Evolutionary conservation across 2,888 invertebrate genomes (phyloP), one percentile per base, ranked within the genome.

Genomic region (Gari tellinella): DNA sequence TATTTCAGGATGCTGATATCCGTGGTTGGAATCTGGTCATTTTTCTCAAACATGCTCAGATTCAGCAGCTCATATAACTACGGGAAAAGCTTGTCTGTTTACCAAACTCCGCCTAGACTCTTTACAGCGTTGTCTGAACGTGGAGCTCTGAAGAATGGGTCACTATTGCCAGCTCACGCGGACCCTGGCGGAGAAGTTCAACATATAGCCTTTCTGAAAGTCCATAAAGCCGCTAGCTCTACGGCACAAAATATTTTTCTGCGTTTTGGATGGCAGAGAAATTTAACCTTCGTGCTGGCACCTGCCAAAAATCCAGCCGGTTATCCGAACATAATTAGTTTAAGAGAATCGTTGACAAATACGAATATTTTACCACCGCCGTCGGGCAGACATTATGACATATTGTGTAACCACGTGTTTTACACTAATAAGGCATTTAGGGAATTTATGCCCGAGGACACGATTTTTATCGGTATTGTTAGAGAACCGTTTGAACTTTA

Each of bases 401-500:
- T 83, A 31, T 26, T 81, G 7, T 81, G 80, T n/a, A 76, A 80
- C 25, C 81, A 83, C 31, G 83, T 80, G 14, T 49, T 76, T 10
- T 83, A 81, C 41, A 62, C 74, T 7, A 53, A 70, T 12, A 55
- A 70, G n/a, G 73, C 68, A 12, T 81, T 83, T 46, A 46, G 53
- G 15, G 40, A 60, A 17, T 65, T 78, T n/a, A 75, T 83, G 74
- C 83, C 83, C 15, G 57, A 43, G 1, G 77, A 83, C 43, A 79
- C 81, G 0, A 69, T 53, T 0, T 81, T 73, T 38, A 65, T 83
- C 4, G 83, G 73, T 2, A 81, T 83, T 31, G 45, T 83, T 8
- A 46, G 83, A 14, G 83, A 83, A 55, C 83, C 83, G n/a, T 79
- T 72, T 41, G 74, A 80, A 14, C 66, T 80, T 14, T 75, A 78